Evolutionary conservation across 2,797 vertebrate genomes (phyloP).

Genomic region (Tarsius wallacei): DNA sequence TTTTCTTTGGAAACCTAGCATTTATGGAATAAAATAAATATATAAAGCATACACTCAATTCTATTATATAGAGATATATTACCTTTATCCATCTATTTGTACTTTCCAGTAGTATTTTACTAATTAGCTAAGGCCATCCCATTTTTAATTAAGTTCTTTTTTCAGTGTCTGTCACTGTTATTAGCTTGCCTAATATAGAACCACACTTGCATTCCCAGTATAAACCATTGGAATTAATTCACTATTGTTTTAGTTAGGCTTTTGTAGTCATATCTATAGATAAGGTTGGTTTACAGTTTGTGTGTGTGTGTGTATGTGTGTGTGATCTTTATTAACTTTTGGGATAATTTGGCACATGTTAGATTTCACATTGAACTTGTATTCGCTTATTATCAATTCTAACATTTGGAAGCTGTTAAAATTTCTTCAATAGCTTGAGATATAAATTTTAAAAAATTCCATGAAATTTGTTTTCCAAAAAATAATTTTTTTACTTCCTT

Average conservation of each 20-base stretch:
- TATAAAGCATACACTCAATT: background rate
- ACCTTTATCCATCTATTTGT: background rate
- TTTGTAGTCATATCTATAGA: background rate
- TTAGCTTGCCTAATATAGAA: background rate
- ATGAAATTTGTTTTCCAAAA: background rate
- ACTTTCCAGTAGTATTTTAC: background rate
- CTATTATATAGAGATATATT: background rate
- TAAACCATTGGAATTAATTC: background rate
- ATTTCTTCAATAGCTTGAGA: background rate
- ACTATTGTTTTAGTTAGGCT: background rate
- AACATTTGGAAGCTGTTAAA: background rate
- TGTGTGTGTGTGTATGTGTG: background rate
- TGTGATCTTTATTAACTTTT: background rate
- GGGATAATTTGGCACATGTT: background rate
- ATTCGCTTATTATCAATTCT: background rate
- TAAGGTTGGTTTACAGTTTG: background rate
- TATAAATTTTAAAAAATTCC: background rate
- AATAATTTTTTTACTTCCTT: background rate
- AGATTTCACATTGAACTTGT: background rate
- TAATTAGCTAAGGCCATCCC: background rate
- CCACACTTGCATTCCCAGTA: background rate
- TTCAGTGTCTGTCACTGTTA: background rate
- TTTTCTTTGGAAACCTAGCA: slow-evolving; percentile 14
- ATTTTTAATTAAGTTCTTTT: slow-evolving; percentile 1
- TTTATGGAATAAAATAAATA: background rate